A percentile compares a stretch with the other conserved stretches of the same genome.
Evolutionary conservation across 1,140 invertebrate species (phyloP).

Genomic region (Drosophila pseudoobscura): DNA sequence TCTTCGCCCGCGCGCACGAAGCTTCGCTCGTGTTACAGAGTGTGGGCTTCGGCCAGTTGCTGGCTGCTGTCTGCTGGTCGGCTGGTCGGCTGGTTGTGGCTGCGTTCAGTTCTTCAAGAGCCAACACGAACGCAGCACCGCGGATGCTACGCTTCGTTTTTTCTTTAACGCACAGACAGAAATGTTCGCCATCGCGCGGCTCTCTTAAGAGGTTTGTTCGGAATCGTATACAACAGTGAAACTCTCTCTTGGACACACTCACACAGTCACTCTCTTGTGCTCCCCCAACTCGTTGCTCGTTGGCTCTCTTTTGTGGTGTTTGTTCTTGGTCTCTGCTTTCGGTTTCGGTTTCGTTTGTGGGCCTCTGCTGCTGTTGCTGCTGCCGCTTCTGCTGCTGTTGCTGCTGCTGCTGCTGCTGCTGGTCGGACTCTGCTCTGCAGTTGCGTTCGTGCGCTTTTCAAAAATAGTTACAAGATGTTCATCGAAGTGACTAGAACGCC

Average conservation of each 20-base stretch:
- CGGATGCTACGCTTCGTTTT: slow-evolving; percentile 74
- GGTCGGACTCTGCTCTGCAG: slow-evolving; percentile 71
- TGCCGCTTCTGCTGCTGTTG: slow-evolving; percentile 26
- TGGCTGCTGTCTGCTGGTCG: slow-evolving; percentile 26
- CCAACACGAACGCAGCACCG: slow-evolving; percentile 63
- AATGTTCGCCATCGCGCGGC: slow-evolving; percentile 15
- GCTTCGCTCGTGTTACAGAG: slow-evolving; percentile 52
- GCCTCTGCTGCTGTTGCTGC: slow-evolving; percentile 33
- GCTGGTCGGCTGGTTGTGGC: slow-evolving; percentile 35
- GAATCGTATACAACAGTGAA: not conserved
- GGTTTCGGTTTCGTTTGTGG: slow-evolving; percentile 63
- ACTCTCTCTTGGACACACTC: slow-evolving; percentile 24
- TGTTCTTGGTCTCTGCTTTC: slow-evolving; percentile 53
- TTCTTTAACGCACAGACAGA: slow-evolving; percentile 30
- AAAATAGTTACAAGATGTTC: slow-evolving; percentile 83
- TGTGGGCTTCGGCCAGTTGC: slow-evolving; percentile 41
- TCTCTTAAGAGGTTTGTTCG: slow-evolving; percentile 37
- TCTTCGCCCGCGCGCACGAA: slow-evolving; percentile 51
- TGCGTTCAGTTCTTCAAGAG: slow-evolving; percentile 69
- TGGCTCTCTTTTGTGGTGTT: slow-evolving; percentile 28
- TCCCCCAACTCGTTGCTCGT: slow-evolving; percentile 31
- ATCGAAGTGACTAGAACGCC: slow-evolving; percentile 82
- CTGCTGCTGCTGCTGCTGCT: slow-evolving; percentile 36
- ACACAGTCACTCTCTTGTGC: slow-evolving; percentile 2
- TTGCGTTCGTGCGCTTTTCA: slow-evolving; percentile 81